A percentile compares a stretch with the other conserved stretches of the same genome.
phyloP scores from a whole-genome alignment of 2,888 invertebrate species.

The Lysandra bellargus region DNA sequence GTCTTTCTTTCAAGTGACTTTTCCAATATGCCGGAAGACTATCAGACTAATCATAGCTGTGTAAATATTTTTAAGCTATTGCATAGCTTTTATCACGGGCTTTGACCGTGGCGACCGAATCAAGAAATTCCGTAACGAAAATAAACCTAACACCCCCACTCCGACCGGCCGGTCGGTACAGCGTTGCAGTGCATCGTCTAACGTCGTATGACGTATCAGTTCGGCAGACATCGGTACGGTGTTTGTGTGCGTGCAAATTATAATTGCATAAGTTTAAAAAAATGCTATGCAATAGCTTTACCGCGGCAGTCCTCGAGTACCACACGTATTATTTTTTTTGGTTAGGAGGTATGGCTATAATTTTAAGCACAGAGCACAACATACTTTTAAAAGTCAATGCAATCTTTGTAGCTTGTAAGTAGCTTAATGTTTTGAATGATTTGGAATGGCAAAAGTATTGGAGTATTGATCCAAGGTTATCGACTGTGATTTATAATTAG shows the following conservation, averaged over 20 bases:
- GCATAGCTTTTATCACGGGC: no score
- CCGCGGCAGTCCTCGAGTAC: no score
- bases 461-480: constrained; percentile 17
- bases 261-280: no score
- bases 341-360: not conserved
- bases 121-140: no score
- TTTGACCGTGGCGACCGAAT: no score
- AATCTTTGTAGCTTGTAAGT: not conserved
- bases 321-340: not conserved
- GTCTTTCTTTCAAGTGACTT: not conserved
- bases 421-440: not conserved
- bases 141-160: no score
- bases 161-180: no score
- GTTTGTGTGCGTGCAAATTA: no score
- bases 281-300: no score
- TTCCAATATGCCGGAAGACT: not conserved
- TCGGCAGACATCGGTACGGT: no score
- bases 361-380: not conserved
- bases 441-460: not conserved
- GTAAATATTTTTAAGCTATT: not conserved
- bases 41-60: not conserved
- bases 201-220: no score
- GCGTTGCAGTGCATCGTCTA: no score
- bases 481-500: constrained; percentile 25
- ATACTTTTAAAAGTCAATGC: not conserved